Conservation (phyloP, 2,888 invertebrate genomes). For the Argyra leucocephala region DNA sequence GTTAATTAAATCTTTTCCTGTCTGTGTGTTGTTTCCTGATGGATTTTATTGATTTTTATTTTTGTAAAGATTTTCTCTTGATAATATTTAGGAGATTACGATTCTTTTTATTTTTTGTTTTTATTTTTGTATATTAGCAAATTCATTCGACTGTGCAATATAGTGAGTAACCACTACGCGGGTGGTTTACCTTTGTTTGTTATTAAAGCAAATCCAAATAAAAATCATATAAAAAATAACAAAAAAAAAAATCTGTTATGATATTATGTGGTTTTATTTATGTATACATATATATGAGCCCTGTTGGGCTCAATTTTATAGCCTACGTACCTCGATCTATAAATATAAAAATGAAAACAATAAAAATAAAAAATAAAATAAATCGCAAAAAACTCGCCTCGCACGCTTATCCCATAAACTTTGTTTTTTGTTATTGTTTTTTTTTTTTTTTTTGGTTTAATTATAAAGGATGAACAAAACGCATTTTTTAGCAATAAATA, state of each 20-base stretch:
- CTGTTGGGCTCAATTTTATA: neutral
- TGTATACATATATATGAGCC: no score
- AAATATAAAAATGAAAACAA: neutral
- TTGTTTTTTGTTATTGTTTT: no score
- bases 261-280: neutral
- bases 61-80: no score
- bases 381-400: neutral
- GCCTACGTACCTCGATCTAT: neutral
- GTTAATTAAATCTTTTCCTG: neutral
- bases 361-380: neutral
- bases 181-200: neutral
- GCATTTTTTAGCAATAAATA: constrained; percentile 4
- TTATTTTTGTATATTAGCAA: neutral
- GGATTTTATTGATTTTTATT: neutral
- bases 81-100: no score
- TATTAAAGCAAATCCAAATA: neutral
- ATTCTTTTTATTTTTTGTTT: neutral
- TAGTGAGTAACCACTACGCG: neutral
- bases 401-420: constrained; percentile 3
- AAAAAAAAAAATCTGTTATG: neutral
- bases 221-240: neutral
- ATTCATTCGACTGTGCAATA: neutral
- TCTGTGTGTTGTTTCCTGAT: no score
- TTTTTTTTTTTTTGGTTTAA: no score
- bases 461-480: neutral